phyloP scores from a whole-genome alignment of 2,888 invertebrate genomes.

The Synergus laeviventris region DNA sequence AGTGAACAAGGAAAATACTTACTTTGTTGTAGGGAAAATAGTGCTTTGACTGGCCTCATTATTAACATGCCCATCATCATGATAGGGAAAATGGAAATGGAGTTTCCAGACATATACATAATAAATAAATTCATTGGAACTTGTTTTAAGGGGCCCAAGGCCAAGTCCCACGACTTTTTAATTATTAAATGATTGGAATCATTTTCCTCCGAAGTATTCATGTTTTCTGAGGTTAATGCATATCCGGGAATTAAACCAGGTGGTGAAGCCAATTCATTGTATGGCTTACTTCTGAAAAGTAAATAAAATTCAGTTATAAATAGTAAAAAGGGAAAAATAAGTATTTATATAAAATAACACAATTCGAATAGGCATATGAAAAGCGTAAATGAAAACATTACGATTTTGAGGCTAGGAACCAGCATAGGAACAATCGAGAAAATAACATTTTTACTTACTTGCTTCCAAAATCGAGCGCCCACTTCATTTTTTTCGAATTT shows the following conservation, averaged over 20 bases:
- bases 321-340: background rate
- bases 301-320: slow-evolving; percentile 18
- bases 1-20: slow-evolving; percentile 51
- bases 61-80: slow-evolving; percentile 99
- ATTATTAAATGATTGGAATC: slow-evolving; percentile 91
- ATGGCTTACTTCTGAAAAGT: slow-evolving; percentile 67
- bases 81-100: slow-evolving; percentile 99
- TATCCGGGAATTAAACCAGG: slow-evolving; percentile 90
- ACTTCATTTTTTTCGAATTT: slow-evolving; percentile 67
- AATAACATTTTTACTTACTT: slow-evolving; percentile 62
- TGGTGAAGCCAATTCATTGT: slow-evolving; percentile 84
- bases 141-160: slow-evolving; percentile 95
- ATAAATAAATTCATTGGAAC: slow-evolving; percentile 99
- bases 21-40: slow-evolving; percentile 90
- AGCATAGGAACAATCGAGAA: background rate
- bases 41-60: slow-evolving; percentile 95
- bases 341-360: too few relatives aligned
- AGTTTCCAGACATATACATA: slow-evolving; percentile 99
- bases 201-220: slow-evolving; percentile 88
- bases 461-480: slow-evolving; percentile 71
- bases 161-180: slow-evolving; percentile 98
- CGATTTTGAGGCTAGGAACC: slow-evolving; percentile 1
- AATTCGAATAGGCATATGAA: background rate
- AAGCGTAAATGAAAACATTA: background rate
- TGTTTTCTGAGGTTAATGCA: slow-evolving; percentile 80